Evolutionary conservation across 2,888 invertebrate species (phyloP).

Genomic region (Acanthosepion pharaonis): DNA sequence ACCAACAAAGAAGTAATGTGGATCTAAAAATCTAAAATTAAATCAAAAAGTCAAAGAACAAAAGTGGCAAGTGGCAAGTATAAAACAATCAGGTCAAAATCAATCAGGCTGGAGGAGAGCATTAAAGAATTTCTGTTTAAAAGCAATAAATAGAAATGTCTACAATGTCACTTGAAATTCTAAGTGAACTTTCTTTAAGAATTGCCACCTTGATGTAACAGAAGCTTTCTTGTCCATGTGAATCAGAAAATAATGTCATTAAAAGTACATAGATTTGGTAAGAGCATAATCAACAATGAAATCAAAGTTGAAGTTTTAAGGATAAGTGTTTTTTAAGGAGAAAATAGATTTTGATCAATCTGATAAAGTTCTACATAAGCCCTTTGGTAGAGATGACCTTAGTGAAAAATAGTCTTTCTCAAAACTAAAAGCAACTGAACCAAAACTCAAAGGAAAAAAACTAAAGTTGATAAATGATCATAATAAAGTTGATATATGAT

Average conservation of each 20-base stretch:
- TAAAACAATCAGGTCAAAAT: not conserved
- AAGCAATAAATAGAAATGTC: slow-evolving; percentile 35
- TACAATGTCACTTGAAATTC: not conserved
- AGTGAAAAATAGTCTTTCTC: no score
- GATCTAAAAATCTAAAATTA: slow-evolving; percentile 24
- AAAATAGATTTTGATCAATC: not conserved
- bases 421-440: no score
- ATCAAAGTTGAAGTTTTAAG: not conserved
- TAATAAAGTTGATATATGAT: no score
- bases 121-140: not conserved
- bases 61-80: not conserved
- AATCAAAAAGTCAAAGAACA: not conserved
- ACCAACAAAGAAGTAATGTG: not conserved
- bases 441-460: no score
- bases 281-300: not conserved
- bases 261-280: not conserved
- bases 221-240: not conserved
- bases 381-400: no score
- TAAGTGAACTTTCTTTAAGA: not conserved
- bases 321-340: not conserved
- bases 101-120: not conserved
- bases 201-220: not conserved
- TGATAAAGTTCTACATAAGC: no score
- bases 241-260: not conserved
- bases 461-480: no score